Conservation (phyloP, 2,113 vertebrate species). For the Sciurus niger region DNA sequence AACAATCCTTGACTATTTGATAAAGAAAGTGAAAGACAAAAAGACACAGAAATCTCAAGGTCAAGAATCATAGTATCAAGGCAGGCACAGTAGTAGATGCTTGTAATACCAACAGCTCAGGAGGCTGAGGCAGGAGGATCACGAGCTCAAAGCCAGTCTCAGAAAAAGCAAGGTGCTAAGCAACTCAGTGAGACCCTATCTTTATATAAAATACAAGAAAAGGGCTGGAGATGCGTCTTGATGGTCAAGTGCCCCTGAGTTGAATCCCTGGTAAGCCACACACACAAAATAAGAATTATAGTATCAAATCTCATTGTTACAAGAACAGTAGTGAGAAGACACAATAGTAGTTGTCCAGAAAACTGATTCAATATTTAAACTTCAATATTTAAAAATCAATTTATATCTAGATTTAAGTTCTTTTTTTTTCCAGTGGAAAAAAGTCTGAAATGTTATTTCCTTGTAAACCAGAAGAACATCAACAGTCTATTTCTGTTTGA, state of each 20-base stretch:
- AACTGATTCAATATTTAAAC: constrained; percentile 37
- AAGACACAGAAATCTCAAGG: background rate
- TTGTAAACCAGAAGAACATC: constrained; percentile 35
- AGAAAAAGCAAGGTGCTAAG: too few species aligned
- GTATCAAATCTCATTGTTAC: background rate
- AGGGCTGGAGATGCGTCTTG: too few species aligned
- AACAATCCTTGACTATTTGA: background rate
- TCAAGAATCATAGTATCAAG: constrained; percentile 23
- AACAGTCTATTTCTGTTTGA: background rate
- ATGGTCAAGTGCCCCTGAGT: too few species aligned
- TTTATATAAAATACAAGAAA: too few species aligned
- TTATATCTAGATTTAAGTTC: background rate
- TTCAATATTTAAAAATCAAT: constrained; percentile 44
- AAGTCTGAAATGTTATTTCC: constrained; percentile 22
- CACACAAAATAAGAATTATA: background rate
- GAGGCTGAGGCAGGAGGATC: too few species aligned
- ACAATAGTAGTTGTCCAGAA: background rate
- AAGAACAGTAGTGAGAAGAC: background rate
- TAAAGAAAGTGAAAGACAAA: background rate
- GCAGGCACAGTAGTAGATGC: too few species aligned
- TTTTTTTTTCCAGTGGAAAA: background rate
- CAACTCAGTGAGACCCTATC: too few species aligned
- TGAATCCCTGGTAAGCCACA: too few species aligned
- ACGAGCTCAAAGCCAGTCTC: too few species aligned
- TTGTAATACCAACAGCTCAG: too few species aligned